phyloP scores from a whole-genome alignment of 1,140 invertebrate species.

The Sarcophaga bullata region DNA sequence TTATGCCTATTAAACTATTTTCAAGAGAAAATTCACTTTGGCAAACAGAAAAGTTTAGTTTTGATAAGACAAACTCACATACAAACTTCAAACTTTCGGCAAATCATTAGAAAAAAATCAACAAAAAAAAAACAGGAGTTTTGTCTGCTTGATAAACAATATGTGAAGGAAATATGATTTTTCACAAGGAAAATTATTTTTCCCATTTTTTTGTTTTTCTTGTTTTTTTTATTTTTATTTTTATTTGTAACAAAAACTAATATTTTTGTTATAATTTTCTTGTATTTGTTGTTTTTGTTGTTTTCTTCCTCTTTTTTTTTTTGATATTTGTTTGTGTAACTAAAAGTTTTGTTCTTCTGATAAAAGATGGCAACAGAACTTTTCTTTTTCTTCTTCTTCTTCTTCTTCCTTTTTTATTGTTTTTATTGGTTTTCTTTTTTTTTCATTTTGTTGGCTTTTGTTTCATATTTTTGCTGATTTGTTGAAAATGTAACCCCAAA shows the following conservation, averaged over 20 bases:
- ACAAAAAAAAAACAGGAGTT: neutral
- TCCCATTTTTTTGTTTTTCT: too few relatives aligned
- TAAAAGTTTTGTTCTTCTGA: neutral
- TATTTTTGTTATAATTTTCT: too few relatives aligned
- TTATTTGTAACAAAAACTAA: too few relatives aligned
- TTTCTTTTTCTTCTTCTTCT: neutral
- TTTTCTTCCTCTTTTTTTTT: too few relatives aligned
- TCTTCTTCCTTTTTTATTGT: neutral
- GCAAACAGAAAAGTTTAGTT: too few relatives aligned
- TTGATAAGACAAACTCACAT: too few relatives aligned
- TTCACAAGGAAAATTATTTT: too few relatives aligned
- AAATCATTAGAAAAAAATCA: neutral
- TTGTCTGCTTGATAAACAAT: neutral
- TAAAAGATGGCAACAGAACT: neutral
- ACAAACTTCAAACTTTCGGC: neutral
- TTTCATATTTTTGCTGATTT: neutral
- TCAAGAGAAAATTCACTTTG: neutral
- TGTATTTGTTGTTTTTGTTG: too few relatives aligned
- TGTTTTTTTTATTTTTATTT: too few relatives aligned
- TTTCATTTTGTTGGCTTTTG: neutral
- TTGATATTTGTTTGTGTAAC: too few relatives aligned
- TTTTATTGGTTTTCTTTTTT: neutral
- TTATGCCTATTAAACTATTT: slow-evolving; percentile 22
- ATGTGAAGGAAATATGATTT: neutral
- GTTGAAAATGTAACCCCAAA: neutral